Evolutionary conservation across 2,797 vertebrate species (phyloP), one percentile per base, ranked within the genome.

Genomic region (Clarias platycephalus): DNA sequence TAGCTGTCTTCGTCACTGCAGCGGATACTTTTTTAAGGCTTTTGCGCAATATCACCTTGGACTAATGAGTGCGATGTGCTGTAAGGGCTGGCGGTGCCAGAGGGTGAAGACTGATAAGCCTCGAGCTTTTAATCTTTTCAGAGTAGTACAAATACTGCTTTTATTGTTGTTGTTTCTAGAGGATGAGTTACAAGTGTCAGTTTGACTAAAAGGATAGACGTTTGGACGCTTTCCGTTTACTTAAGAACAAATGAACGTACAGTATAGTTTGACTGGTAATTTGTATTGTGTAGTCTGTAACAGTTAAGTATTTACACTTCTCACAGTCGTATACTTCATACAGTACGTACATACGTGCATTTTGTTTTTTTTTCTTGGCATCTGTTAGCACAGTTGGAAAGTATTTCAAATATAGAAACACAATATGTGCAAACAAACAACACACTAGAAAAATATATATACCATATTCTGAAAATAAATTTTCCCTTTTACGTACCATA

Each of bases 1-100:
- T 86, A 86, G 81, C 81, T 8, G 67, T 24, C 40, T 86, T 83
- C 81, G 67, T 86, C 85, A 86, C 70, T 63, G 80, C 80, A 68
- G 84, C 9, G 22, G 66, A 72, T 78, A 70, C 66, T 83, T 82
- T 53, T 85, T 83, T 75, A 64, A 83, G 80, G 85, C 26, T n/a
- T 83, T 68, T 78, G 74, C 74, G 72, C 55, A 64, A 68, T 79
- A 86, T 80, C 75, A 83, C 74, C 81, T 78, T 72, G 71, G 64
- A 55, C 28, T 76, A 75, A 44, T 68, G 44, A 82, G 24, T 40
- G 58, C 68, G 57, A 34, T 40, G 55, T 57, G 60, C 26, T 63
- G 74, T 63, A 72, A 71, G 15, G n/a, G n/a, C 24, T 78, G 34
- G 5, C 57, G 62, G 80, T 81, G 20, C 37, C 81, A 31, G 24